Percentiles rank a stretch among this genome's conserved stretches.
phyloP scores from a whole-genome alignment of 2,888 invertebrate species.

The Xylocampa areola region DNA sequence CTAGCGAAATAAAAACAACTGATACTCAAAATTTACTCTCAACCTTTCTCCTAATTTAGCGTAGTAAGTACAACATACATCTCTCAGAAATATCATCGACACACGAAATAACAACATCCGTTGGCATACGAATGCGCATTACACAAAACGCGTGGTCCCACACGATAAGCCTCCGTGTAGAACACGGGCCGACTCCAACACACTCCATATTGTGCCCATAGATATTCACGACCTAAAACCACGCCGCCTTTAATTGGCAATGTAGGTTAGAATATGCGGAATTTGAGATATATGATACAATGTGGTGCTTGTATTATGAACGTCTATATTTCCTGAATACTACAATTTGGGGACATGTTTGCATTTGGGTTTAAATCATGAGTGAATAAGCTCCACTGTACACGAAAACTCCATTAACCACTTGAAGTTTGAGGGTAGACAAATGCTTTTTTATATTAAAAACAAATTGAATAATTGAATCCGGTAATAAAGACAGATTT shows the following conservation, averaged over 20 bases:
- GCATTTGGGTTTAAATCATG: too few relatives aligned
- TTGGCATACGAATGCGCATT: constrained; percentile 7
- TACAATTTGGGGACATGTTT: too few relatives aligned
- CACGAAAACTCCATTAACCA: too few relatives aligned
- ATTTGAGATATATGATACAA: not conserved
- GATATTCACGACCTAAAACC: constrained; percentile 38
- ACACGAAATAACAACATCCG: constrained; percentile 3
- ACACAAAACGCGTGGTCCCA: constrained; percentile 32
- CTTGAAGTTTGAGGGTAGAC: too few relatives aligned
- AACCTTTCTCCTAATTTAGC: not conserved
- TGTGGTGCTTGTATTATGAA: not conserved
- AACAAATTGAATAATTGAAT: too few relatives aligned
- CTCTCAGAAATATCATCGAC: not conserved
- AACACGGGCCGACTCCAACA: constrained; percentile 25
- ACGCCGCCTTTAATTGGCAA: constrained; percentile 37
- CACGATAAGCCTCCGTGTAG: constrained; percentile 39
- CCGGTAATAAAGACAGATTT: too few relatives aligned
- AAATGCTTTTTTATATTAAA: too few relatives aligned
- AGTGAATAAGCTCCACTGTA: too few relatives aligned
- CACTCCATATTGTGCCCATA: constrained; percentile 31
- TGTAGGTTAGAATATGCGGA: constrained; percentile 10
- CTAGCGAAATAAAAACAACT: not conserved
- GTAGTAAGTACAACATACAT: not conserved
- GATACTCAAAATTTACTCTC: not conserved
- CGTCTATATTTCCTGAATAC: too few relatives aligned